Evolutionary conservation across 1,140 invertebrate genomes (phyloP).

Genomic region (Eueides isabella): DNA sequence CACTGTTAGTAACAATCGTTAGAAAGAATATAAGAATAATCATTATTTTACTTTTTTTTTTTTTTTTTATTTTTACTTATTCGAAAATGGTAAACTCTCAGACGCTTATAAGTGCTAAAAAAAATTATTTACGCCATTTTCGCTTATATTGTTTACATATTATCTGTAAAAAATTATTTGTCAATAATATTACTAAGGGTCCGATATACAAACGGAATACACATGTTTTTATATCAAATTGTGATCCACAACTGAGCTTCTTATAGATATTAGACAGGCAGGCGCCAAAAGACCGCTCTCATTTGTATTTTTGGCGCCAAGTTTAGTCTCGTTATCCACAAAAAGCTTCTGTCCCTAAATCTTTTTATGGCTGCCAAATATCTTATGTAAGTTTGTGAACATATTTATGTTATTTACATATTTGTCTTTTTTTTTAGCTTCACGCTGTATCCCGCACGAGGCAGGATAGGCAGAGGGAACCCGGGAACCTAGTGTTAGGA

Average conservation of each 20-base stretch:
- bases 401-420: too few species aligned
- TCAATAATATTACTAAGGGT: neutral
- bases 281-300: slow-evolving; percentile 1
- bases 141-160: too few species aligned
- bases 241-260: slow-evolving; percentile 2
- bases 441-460: too few species aligned
- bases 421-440: too few species aligned
- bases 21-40: neutral
- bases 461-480: too few species aligned
- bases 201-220: neutral
- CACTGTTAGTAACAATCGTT: neutral
- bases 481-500: too few species aligned
- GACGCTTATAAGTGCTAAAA: too few species aligned
- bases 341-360: neutral
- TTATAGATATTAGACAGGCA: slow-evolving; percentile 5
- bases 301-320: slow-evolving; percentile 8
- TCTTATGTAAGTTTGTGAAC: neutral
- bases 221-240: neutral
- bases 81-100: neutral
- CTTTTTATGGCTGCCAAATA: neutral
- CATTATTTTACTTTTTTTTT: neutral
- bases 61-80: neutral
- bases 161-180: too few species aligned
- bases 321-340: neutral
- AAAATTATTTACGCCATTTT: too few species aligned